These are phyloP conservation scores for Phalacrocorax carbo DNA, from an alignment of 2,113 vertebrate species.

Conservation along the genomic window DNA sequence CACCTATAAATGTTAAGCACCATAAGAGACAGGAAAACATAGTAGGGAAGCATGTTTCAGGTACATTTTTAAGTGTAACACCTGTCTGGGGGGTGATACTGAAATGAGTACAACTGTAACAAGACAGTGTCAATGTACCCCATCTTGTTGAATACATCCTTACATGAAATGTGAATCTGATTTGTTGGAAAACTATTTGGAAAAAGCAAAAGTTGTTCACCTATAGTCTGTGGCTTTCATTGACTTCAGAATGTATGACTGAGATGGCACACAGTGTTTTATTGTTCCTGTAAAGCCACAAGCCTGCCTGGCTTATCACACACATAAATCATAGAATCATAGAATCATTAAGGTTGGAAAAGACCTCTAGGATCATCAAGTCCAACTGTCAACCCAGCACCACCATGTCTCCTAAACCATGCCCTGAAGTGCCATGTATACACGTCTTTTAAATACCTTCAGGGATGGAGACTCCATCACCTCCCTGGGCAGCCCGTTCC, in stretches of 20 bases:
- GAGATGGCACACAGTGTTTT: neutral
- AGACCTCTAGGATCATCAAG: too few species aligned
- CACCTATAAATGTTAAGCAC: neutral
- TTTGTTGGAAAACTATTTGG: neutral
- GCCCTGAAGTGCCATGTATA: too few species aligned
- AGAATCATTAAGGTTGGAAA: too few species aligned
- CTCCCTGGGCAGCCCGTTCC: too few species aligned
- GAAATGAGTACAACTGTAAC: neutral
- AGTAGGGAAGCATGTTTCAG: neutral
- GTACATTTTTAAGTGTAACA: neutral
- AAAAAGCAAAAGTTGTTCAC: neutral
- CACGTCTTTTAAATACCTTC: too few species aligned
- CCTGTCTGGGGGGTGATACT: neutral
- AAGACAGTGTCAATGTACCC: neutral
- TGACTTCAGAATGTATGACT: neutral
- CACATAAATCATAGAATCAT: neutral
- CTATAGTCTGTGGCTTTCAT: neutral
- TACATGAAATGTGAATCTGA: neutral
- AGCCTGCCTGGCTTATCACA: neutral
- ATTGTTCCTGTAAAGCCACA: neutral
- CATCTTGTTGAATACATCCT: neutral
- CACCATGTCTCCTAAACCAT: too few species aligned
- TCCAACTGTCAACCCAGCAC: too few species aligned
- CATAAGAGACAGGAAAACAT: neutral
- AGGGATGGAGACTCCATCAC: too few species aligned